Evolutionary conservation across 1,140 invertebrate species (phyloP).

Genomic region (Leptopilina clavipes): DNA sequence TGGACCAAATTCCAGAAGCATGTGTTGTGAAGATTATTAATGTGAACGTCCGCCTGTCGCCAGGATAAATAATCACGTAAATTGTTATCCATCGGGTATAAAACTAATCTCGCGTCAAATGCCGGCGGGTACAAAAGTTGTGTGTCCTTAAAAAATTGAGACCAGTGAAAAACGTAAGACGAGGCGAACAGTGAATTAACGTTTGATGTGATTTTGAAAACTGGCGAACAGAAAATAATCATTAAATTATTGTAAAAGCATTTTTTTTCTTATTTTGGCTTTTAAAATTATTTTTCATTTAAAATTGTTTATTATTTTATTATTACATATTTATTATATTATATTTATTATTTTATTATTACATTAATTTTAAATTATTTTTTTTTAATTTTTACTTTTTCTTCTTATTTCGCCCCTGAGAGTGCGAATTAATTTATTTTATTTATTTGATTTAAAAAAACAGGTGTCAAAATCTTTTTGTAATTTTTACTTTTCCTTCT

Average conservation of each 20-base stretch:
- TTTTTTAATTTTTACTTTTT: no score
- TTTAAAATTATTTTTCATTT: no score
- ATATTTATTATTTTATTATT: no score
- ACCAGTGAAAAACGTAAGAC: constrained; percentile 92
- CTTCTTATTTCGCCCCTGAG: no score
- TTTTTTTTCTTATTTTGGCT: no score
- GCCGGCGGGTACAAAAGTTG: constrained; percentile 88
- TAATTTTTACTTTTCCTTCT: no score
- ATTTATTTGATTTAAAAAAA: no score
- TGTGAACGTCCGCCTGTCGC: constrained; percentile 97
- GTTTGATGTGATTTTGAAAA: constrained; percentile 88
- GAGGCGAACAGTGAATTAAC: constrained; percentile 93
- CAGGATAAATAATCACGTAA: constrained; percentile 95
- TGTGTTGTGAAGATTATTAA: constrained; percentile 98
- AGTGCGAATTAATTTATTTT: no score
- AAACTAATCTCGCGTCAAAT: constrained; percentile 91
- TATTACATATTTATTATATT: no score
- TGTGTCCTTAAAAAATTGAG: constrained; percentile 82
- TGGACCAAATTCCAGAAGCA: constrained; percentile 94
- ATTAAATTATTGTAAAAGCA: constrained; percentile 44
- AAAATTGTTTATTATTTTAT: no score
- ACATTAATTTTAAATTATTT: no score
- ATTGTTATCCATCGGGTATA: constrained; percentile 93
- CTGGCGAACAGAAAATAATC: constrained; percentile 60
- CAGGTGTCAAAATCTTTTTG: no score